These are phyloP conservation scores for Meandrina meandrites DNA, from an alignment of 92 coral and sea anemone genomes.

Conservation along the genomic window DNA sequence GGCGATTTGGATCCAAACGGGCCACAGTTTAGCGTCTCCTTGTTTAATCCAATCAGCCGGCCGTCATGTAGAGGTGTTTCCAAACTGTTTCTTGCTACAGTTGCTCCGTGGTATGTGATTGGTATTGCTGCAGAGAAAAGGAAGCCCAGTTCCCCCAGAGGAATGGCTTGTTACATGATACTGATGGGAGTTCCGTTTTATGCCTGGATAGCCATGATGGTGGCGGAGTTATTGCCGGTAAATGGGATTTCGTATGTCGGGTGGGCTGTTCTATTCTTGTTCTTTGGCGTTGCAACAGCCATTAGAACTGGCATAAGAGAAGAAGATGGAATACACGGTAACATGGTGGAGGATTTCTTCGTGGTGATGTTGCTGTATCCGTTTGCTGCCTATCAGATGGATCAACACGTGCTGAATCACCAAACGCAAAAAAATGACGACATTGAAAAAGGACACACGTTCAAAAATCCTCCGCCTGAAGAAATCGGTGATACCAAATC, in stretches of 20 bases:
- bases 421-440: background rate
- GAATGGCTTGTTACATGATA: constrained; percentile 62
- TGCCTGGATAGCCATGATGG: constrained; percentile 64
- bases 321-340: constrained; percentile 72
- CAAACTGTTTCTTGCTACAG: constrained; percentile 59
- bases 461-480: background rate
- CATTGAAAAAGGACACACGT: background rate
- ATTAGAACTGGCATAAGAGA: constrained; percentile 70
- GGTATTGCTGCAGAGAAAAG: constrained; percentile 71
- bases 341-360: constrained; percentile 78
- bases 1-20: constrained; percentile 73
- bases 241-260: constrained; percentile 85
- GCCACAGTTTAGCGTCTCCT: constrained; percentile 55
- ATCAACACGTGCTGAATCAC: constrained; percentile 52
- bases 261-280: constrained; percentile 80
- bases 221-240: constrained; percentile 53
- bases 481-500: background rate
- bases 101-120: constrained; percentile 90
- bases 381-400: constrained; percentile 76
- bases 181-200: constrained; percentile 72
- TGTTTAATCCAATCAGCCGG: constrained; percentile 62
- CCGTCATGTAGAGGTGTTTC: constrained; percentile 44
- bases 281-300: constrained; percentile 68
- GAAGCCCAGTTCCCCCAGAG: constrained; percentile 15
- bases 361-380: constrained; percentile 79